phyloP scores from a whole-genome alignment of 2,888 invertebrate species.

The Oithona nana region DNA sequence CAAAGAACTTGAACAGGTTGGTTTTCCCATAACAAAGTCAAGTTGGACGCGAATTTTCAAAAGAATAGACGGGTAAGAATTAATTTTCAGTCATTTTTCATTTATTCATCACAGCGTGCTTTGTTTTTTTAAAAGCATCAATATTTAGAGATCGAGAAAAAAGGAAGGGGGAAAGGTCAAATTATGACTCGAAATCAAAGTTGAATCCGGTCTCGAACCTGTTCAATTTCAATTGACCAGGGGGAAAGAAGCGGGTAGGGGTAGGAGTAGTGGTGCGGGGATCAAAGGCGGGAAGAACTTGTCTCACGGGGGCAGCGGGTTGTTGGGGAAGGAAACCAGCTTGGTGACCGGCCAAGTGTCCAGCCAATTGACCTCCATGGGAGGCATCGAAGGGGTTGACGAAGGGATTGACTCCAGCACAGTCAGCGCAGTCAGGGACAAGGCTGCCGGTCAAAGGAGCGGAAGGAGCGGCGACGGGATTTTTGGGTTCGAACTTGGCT shows the following conservation, averaged over 20 bases:
- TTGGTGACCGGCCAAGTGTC: slow-evolving; percentile 12
- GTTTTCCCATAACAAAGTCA: no score
- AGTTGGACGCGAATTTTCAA: no score
- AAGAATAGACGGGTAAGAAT: no score
- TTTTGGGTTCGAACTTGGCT: slow-evolving; percentile 5
- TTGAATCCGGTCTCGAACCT: slow-evolving; percentile 27
- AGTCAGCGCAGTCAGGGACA: slow-evolving; percentile 16
- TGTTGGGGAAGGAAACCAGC: slow-evolving; percentile 17
- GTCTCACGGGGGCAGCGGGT: slow-evolving; percentile 20
- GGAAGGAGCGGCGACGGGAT: neutral
- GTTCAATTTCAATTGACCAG: slow-evolving; percentile 65
- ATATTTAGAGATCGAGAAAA: no score
- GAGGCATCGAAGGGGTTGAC: slow-evolving; percentile 16
- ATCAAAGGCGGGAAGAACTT: slow-evolving; percentile 2
- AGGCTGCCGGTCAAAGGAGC: neutral
- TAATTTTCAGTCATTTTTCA: no score
- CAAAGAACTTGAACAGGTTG: no score
- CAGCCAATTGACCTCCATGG: slow-evolving; percentile 5
- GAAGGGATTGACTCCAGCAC: slow-evolving; percentile 17
- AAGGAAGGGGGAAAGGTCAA: no score
- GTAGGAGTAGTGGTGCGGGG: slow-evolving; percentile 43
- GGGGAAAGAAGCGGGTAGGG: slow-evolving; percentile 57
- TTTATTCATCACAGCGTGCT: no score
- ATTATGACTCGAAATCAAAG: slow-evolving; percentile 15
- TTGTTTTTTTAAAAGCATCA: no score